Conservation (phyloP, 2,888 invertebrate genomes). For the Xylocampa areola region DNA sequence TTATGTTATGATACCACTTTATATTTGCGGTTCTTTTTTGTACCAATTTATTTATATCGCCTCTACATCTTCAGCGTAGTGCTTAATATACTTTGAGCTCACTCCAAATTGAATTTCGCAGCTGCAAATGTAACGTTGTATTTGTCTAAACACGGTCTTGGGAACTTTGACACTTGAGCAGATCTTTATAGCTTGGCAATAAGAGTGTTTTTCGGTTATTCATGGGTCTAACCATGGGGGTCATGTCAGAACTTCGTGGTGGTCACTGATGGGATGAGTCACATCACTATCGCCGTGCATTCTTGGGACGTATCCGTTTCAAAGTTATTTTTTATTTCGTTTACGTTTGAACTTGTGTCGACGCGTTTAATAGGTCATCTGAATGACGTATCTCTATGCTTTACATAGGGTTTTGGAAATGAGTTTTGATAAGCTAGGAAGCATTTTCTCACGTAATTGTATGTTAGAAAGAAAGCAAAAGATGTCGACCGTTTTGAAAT, state of each 20-base stretch:
- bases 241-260: slow-evolving; percentile 74
- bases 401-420: slow-evolving; percentile 12
- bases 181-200: slow-evolving; percentile 57
- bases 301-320: slow-evolving; percentile 85
- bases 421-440: slow-evolving; percentile 7
- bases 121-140: slow-evolving; percentile 68
- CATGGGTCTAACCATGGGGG: slow-evolving; percentile 58
- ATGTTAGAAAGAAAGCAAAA: neutral
- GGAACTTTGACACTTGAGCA: slow-evolving; percentile 49
- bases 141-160: slow-evolving; percentile 64
- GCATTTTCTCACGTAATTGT: slow-evolving; percentile 1
- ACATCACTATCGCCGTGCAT: slow-evolving; percentile 81
- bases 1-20: slow-evolving; percentile 67
- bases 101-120: slow-evolving; percentile 60
- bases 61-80: slow-evolving; percentile 46
- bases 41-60: slow-evolving; percentile 29
- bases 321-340: slow-evolving; percentile 73
- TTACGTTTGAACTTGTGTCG: slow-evolving; percentile 73
- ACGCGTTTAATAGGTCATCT: slow-evolving; percentile 72
- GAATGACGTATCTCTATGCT: slow-evolving; percentile 30
- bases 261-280: slow-evolving; percentile 85
- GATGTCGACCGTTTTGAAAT: too few species aligned
- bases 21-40: slow-evolving; percentile 33
- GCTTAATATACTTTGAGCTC: slow-evolving; percentile 39
- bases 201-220: slow-evolving; percentile 61